These are phyloP conservation scores for Lissocephala sabroskyi DNA, from an alignment of 2,888 invertebrate genomes.

Conservation along the genomic window DNA sequence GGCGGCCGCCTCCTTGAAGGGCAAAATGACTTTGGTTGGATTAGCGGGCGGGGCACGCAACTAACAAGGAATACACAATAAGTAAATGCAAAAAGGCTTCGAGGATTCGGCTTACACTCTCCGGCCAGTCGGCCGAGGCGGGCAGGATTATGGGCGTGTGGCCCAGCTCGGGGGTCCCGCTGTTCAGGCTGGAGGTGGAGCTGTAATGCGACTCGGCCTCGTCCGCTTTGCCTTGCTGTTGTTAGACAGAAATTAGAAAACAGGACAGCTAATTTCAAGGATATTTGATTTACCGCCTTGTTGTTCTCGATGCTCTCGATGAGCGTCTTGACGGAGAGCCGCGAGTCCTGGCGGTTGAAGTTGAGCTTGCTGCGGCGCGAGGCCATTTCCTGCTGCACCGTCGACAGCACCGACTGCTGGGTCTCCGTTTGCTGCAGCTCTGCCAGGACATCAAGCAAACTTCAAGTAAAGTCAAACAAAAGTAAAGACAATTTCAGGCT, in stretches of 20 bases:
- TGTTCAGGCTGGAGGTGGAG: slow-evolving; percentile 78
- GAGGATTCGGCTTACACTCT: slow-evolving; percentile 63
- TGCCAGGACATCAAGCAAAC: no score
- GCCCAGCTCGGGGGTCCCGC: slow-evolving; percentile 73
- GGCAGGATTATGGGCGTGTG: slow-evolving; percentile 50
- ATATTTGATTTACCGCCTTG: slow-evolving; percentile 77
- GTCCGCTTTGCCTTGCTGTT: slow-evolving; percentile 64
- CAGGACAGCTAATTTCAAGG: not conserved
- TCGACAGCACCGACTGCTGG: slow-evolving; percentile 74
- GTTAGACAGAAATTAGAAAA: slow-evolving; percentile 36
- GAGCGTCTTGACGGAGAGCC: slow-evolving; percentile 90
- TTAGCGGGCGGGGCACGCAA: not conserved
- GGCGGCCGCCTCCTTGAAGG: slow-evolving; percentile 70
- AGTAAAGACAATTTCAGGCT: slow-evolving; percentile 36
- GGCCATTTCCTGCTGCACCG: slow-evolving; percentile 76
- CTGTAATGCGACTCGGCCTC: slow-evolving; percentile 77
- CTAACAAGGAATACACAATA: not conserved
- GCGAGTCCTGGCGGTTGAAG: slow-evolving; percentile 77
- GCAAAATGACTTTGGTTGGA: slow-evolving; percentile 26
- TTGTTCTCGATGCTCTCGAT: slow-evolving; percentile 94
- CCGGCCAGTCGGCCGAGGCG: slow-evolving; percentile 67
- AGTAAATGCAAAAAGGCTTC: not conserved
- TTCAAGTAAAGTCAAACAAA: no score
- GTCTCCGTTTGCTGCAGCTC: slow-evolving; percentile 70
- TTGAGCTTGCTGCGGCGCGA: slow-evolving; percentile 75